Base-by-base conservation (phyloP, 2,113 vertebrate genomes). In the Clarias batrachus region DNA sequence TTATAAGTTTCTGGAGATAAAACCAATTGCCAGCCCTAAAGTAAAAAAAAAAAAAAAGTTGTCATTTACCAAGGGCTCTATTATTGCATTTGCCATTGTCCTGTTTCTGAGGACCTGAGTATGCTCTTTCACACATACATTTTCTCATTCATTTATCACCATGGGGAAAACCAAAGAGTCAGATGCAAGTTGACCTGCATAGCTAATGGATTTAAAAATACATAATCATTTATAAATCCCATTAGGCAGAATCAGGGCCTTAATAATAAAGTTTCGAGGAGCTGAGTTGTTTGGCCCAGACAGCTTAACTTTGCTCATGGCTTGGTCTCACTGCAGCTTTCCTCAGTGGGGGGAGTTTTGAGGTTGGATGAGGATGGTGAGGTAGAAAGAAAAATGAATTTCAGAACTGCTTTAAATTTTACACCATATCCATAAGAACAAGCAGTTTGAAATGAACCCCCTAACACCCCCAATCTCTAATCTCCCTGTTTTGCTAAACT, bases 271-370 rank as follows among this genome's bases (percentile, higher is more conserved):
- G 27, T 79, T 59, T 59, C 17, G 21, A 19, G 10, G 9, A 10
- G 90, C 66, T 90, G 74, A 92, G 89, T 78, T 92, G 92, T 93
- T 93, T 93, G 93, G 85, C 91, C 85, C 93, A 90, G 92, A 79
- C 94, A 97, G 96, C 97, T 96, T 92, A 97, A 97, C 93, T 98
- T 97, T 95, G 96, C 96, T 91, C 95, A 97, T 88, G 97, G 96
- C 91, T 94, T 97, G 77, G 96, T 96, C 92, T 98, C 96, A 93
- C 95, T 98, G 90, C 97, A 99, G 92, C 98, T 78, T 99, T 92
- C 97, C 98, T 3, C 97, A 99, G 0, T 97, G 97, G 54, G 97
- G 97, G 17, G 48, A 56, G n/a, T 54, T 33, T 56, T 77, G 13
- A 56, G 12, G 5, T 16, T 77, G 23, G 48, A n/a, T 4, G 23